phyloP scores from a whole-genome alignment of 2,113 vertebrate genomes.

The Lophotis ruficrista region DNA sequence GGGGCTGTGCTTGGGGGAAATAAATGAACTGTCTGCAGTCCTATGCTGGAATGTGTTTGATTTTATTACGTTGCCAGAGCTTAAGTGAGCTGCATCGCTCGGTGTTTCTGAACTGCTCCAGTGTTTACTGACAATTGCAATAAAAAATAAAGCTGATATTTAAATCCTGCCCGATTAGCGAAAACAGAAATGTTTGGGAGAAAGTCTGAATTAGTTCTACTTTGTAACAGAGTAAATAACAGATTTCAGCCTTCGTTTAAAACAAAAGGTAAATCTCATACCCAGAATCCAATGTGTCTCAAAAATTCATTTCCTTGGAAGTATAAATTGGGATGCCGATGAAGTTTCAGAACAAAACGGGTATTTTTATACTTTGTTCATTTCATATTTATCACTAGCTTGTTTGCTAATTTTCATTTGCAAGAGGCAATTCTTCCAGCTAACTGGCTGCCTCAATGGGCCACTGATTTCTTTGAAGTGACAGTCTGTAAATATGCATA shows the following conservation, averaged over 20 bases:
- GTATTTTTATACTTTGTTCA: constrained; percentile 83
- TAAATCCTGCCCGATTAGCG: constrained; percentile 39
- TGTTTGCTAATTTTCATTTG: constrained; percentile 99
- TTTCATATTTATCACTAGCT: constrained; percentile 95
- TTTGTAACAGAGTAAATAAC: constrained; percentile 56
- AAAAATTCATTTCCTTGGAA: constrained; percentile 72
- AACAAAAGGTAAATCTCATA: constrained; percentile 75
- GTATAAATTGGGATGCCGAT: constrained; percentile 77
- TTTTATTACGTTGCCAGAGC: neutral
- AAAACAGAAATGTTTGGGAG: constrained; percentile 30
- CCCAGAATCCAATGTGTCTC: constrained; percentile 68
- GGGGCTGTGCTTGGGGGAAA: neutral
- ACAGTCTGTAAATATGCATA: constrained; percentile 99
- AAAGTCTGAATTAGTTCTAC: constrained; percentile 73
- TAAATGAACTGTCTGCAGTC: neutral
- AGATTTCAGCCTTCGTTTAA: constrained; percentile 69
- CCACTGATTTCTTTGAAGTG: constrained; percentile 99
- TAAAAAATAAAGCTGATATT: constrained; percentile 3
- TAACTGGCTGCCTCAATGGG: constrained; percentile 95
- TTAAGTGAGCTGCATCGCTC: neutral
- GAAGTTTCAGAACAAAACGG: constrained; percentile 86
- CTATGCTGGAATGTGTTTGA: neutral
- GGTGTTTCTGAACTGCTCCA: neutral
- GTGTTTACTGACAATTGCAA: constrained; percentile 46
- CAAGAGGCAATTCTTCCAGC: constrained; percentile 93